Evolutionary conservation across 1,140 invertebrate species (phyloP).

Genomic region (Bathynomus jamesi): DNA sequence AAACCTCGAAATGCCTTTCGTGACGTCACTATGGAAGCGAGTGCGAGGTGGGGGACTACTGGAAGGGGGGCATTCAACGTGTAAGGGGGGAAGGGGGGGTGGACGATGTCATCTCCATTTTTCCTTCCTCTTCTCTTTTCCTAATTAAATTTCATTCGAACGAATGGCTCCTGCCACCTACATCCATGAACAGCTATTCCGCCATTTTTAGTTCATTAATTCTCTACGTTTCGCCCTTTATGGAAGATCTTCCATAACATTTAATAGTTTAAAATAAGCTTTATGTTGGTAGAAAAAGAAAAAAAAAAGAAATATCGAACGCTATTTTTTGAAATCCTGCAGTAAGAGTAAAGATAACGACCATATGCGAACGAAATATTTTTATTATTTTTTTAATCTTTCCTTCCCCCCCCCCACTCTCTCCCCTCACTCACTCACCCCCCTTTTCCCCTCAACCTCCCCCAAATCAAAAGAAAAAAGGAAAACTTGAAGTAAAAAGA

Average conservation of each 20-base stretch:
- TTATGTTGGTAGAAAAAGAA: neutral
- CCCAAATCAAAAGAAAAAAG: neutral
- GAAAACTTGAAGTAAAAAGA: neutral
- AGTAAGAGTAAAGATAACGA: neutral
- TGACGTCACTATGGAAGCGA: neutral
- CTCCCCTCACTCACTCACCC: too few species aligned
- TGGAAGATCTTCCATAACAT: neutral
- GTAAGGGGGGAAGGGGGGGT: neutral
- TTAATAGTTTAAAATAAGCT: neutral
- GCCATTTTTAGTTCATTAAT: neutral
- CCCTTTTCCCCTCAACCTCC: too few species aligned
- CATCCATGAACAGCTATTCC: neutral
- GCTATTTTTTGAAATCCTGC: neutral
- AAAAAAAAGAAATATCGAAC: neutral
- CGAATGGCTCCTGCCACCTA: neutral
- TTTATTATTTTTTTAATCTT: too few species aligned
- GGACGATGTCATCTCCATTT: neutral
- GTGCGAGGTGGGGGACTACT: neutral
- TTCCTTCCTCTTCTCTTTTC: neutral
- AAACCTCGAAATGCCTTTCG: neutral
- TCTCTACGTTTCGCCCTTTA: neutral
- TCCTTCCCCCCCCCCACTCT: too few species aligned
- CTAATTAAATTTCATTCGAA: neutral
- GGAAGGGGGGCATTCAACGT: neutral
- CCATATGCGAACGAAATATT: too few species aligned